phyloP scores from a whole-genome alignment of 1,140 invertebrate genomes.

The Oedothorax gibbosus region DNA sequence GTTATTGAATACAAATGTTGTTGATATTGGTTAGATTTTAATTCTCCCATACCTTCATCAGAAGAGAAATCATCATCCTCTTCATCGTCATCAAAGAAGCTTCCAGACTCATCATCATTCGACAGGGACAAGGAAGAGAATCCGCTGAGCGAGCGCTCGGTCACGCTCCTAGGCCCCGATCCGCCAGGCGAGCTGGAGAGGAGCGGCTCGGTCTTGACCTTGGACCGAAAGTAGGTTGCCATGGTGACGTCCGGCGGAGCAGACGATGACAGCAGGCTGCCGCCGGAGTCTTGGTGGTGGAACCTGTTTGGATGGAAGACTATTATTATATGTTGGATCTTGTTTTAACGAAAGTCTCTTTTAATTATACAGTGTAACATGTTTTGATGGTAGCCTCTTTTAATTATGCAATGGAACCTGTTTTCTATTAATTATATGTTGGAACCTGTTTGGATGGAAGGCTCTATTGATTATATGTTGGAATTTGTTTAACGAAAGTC shows the following conservation, averaged over 20 bases:
- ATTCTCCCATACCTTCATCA: conserved; percentile 42
- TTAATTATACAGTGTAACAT: too few species aligned
- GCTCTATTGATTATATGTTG: too few species aligned
- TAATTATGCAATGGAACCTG: too few species aligned
- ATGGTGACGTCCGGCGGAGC: conserved; percentile 56
- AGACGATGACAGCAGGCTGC: conserved; percentile 33
- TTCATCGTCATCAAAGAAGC: conserved; percentile 72
- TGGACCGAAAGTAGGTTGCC: conserved; percentile 33
- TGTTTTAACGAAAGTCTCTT: too few species aligned
- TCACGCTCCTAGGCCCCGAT: conserved; percentile 13
- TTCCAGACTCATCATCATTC: conserved; percentile 83
- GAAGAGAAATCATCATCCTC: conserved; percentile 59
- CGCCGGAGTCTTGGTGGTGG: background rate
- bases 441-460: too few species aligned
- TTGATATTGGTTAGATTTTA: too few species aligned
- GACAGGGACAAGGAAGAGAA: conserved; percentile 72
- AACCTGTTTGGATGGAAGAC: background rate
- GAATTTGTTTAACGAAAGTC: too few species aligned
- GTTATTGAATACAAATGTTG: too few species aligned
- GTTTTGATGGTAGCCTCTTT: too few species aligned
- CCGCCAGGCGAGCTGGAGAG: conserved; percentile 8
- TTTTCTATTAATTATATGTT: too few species aligned
- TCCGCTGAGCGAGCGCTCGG: conserved; percentile 56
- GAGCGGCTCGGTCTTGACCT: conserved; percentile 26
- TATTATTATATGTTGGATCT: background rate